Evolutionary conservation across 1,140 invertebrate genomes (phyloP), one percentile per base, ranked within the genome.

Genomic region (Drosophila sucinea): DNA sequence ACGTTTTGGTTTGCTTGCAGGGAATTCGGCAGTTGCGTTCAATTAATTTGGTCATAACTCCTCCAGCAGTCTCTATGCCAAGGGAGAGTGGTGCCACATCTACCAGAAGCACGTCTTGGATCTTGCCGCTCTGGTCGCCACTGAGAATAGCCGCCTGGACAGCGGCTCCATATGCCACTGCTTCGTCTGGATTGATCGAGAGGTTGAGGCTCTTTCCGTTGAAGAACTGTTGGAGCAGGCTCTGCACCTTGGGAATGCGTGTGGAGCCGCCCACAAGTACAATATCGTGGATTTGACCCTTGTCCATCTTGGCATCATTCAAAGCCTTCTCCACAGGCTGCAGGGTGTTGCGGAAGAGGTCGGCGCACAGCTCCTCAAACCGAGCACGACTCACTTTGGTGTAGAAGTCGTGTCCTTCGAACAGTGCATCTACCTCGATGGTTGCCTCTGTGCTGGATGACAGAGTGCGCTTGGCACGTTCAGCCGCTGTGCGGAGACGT

Each of bases 351-450:
- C 94, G 92, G 92, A 96, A 96, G 38, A 98, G 93, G 93, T 98
- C 97, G 60, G 95, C 95, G 91, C 96, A 96, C 29, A 98, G 92
- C 92, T 98, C 97, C 93, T 98, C 97, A 90, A 97, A 97, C 41
- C 96, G 93, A 5, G 97, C 97, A 77, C 97, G 94, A 27, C 96
- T 96, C 38, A 98, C 94, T 89, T 95, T 96, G 0, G 96, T 96
- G 92, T 97, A 97, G 92, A 97, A 97, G 91, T 98, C 97, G 33
- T 96, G 93, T 8, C 96, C 95, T 70, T 96, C 95, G 67, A 94
- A 94, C 30, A 96, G 87, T 3, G 95, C 95, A 81, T 96, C 95
- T 55, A 96, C 95, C 93, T 96, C 95, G 70, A 96, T 92, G 90
- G 93, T 95, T 1, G 95, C 94, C 93, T 95, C 94, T 17, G 95